Evolutionary conservation across 2,113 vertebrate genomes (phyloP), one percentile per base, ranked within the genome.

Genomic region (Syngnathus floridae): DNA sequence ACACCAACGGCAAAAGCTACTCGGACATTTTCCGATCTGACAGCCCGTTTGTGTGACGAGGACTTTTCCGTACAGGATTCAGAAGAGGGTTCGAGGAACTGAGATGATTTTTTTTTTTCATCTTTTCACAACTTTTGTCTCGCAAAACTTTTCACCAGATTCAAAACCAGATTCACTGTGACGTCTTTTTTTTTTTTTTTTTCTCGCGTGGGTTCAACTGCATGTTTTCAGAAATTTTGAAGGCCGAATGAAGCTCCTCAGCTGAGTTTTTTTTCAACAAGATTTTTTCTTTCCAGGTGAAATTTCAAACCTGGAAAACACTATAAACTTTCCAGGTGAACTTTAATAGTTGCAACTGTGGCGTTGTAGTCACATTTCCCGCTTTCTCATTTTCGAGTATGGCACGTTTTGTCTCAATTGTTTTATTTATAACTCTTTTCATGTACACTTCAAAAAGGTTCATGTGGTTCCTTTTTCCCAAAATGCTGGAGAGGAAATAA

Each of bases 1-100:
- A 95, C 64, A 87, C 93, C 70, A 98, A 97, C 12, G 94, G 95
- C 16, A 98, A 97, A 87, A 92, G 89, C 84, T 92, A 92, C 83
- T 90, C 83, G 81, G 95, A 86, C 76, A 91, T 92, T 16, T 89
- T 94, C 66, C 91, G 94, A 66, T 86, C 91, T 0, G 95, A 95
- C 17, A 95, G 93, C 71, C 80, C 92, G 0, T 94, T 93, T 0
- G 92, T 92, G 22, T 97, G 89, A 95, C 59, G 52, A 2, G 1
- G 51, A 45, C 38, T 8, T 40, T 40, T 1, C 1, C 26, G 1
- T 14, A 7, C 31, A 13, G 14, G 55, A 12, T 21, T 52, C n/a
- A 10, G 51, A 35, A 54, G 21, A 54, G 22, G 12, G 5, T 26
- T 1, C 22, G 14, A 16, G 22, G 54, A 31, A 56, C 8, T n/a